Percentiles rank a stretch among this genome's conserved stretches.
Conservation (phyloP, 2,113 vertebrate genomes). For the Euleptes europaea region DNA sequence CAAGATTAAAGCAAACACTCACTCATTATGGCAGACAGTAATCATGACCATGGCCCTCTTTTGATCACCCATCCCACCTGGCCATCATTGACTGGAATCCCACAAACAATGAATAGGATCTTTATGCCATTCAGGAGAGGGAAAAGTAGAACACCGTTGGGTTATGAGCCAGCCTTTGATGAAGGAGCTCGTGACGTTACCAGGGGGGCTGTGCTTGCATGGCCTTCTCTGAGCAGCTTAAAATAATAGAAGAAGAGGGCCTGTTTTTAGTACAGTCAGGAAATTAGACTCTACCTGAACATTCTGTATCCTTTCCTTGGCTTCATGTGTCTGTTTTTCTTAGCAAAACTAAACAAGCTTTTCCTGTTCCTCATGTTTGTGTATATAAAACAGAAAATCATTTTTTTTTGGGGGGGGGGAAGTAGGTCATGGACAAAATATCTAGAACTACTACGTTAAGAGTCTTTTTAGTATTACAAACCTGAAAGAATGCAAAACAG, state of each 20-base stretch:
- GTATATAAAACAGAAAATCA: conserved; percentile 58
- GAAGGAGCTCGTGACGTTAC: conserved; percentile 42
- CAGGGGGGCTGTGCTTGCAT: conserved; percentile 39
- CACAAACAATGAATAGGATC: conserved; percentile 41
- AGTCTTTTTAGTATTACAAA: conserved; percentile 53
- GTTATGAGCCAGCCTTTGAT: conserved; percentile 50
- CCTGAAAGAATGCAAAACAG: conserved; percentile 38
- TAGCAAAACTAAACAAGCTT: conserved; percentile 66
- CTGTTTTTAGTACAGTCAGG: conserved; percentile 54
- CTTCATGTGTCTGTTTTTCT: conserved; percentile 67
- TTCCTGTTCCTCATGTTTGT: conserved; percentile 34
- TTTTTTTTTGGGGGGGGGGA: conserved; percentile 22
- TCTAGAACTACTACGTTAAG: conserved; percentile 39
- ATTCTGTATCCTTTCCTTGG: conserved; percentile 54
- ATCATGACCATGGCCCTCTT: conserved; percentile 18
- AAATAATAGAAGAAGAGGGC: conserved; percentile 63
- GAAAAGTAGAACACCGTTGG: conserved; percentile 34
- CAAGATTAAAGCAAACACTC: conserved; percentile 56
- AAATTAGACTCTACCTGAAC: conserved; percentile 69
- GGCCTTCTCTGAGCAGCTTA: conserved; percentile 51
- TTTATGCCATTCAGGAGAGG: conserved; percentile 44
- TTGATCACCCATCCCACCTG: conserved; percentile 6
- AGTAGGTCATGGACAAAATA: conserved; percentile 38
- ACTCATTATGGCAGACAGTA: conserved; percentile 32
- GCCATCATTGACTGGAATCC: conserved; percentile 19